Percentiles rank a stretch among this genome's conserved stretches.
Conservation (phyloP, 2,888 invertebrate species). For the Conistra vaccinii region DNA sequence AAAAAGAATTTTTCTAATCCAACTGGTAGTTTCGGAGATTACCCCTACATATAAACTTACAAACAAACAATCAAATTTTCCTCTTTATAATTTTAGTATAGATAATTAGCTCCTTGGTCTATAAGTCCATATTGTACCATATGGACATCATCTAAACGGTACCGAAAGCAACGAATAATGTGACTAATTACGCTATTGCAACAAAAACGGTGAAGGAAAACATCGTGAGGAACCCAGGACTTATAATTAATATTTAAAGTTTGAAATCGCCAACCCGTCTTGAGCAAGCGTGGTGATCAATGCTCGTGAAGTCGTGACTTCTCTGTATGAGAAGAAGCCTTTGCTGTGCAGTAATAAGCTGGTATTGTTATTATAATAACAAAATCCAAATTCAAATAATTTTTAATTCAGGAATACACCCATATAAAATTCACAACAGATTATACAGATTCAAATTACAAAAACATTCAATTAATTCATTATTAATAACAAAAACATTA, state of each 20-base stretch:
- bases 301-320: too few relatives aligned
- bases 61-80: too few relatives aligned
- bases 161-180: neutral
- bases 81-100: too few relatives aligned
- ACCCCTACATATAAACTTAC: too few relatives aligned
- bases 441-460: too few relatives aligned
- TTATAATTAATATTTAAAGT: neutral
- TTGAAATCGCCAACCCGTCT: neutral
- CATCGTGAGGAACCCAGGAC: neutral
- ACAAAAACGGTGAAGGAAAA: neutral
- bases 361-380: neutral
- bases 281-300: neutral
- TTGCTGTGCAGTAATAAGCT: too few relatives aligned
- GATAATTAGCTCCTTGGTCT: neutral
- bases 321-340: too few relatives aligned
- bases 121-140: neutral
- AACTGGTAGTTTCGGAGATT: too few relatives aligned
- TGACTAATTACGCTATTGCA: neutral
- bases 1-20: too few relatives aligned
- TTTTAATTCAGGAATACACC: too few relatives aligned
- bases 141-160: neutral
- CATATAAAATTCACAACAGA: too few relatives aligned
- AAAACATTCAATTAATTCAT: too few relatives aligned
- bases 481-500: slow-evolving; percentile 1
- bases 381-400: neutral